Conservation (phyloP, 2,113 vertebrate genomes). For the Xiphophorus hellerii region DNA sequence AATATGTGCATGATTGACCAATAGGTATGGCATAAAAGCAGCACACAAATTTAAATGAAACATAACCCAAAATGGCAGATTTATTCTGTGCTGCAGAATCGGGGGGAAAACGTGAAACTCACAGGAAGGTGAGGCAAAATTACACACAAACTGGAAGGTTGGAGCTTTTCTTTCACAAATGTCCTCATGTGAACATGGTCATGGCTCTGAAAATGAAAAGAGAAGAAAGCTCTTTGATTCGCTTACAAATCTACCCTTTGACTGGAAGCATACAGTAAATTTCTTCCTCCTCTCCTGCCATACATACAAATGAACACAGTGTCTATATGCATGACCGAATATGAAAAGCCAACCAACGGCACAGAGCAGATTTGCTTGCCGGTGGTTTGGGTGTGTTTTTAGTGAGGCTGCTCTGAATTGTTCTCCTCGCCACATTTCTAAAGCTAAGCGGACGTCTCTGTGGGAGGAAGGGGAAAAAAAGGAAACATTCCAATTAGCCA, state of each 20-base stretch:
- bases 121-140: not conserved
- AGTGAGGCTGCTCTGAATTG: slow-evolving; percentile 22
- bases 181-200: slow-evolving; percentile 16
- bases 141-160: not conserved
- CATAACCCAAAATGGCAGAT: slow-evolving; percentile 48
- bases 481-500: slow-evolving; percentile 64
- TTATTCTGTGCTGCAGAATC: slow-evolving; percentile 50
- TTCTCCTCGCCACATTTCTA: slow-evolving; percentile 13
- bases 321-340: not conserved
- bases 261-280: slow-evolving; percentile 4
- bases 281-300: not conserved
- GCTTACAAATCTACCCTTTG: slow-evolving; percentile 40
- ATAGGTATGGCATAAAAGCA: slow-evolving; percentile 45
- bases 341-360: slow-evolving; percentile 14
- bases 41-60: slow-evolving; percentile 11
- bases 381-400: slow-evolving; percentile 19
- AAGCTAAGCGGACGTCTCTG: slow-evolving; percentile 43
- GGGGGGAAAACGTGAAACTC: not conserved
- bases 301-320: slow-evolving; percentile 2
- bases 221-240: slow-evolving; percentile 48
- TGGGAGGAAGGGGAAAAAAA: slow-evolving; percentile 47
- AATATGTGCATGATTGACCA: slow-evolving; percentile 51
- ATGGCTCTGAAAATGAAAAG: slow-evolving; percentile 13
- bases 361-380: slow-evolving; percentile 17
- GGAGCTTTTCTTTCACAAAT: not conserved